Evolutionary conservation across 2,113 vertebrate species (phyloP).

Genomic region (Odocoileus virginianus): DNA sequence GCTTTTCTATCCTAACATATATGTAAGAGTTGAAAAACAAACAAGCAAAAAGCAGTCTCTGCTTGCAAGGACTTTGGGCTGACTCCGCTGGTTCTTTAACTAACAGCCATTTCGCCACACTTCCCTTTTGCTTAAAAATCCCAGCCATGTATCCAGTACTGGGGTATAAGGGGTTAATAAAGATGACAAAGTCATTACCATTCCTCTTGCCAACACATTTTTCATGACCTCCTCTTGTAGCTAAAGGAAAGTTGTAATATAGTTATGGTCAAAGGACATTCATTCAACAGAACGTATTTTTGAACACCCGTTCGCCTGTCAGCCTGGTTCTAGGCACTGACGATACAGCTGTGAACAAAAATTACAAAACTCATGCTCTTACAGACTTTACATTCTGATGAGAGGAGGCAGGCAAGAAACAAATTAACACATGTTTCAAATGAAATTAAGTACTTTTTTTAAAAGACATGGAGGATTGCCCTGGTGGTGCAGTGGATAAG

Average conservation of each 20-base stretch:
- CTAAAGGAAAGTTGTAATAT: background rate
- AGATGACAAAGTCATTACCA: background rate
- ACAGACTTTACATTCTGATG: background rate
- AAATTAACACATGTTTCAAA: background rate
- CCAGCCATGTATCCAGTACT: background rate
- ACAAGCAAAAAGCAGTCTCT: background rate
- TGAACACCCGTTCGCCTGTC: background rate
- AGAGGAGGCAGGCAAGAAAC: background rate
- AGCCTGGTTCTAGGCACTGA: background rate
- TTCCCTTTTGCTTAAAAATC: background rate
- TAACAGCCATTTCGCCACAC: background rate
- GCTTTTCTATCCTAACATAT: background rate
- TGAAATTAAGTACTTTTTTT: background rate
- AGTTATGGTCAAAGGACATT: background rate
- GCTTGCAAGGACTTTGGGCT: background rate
- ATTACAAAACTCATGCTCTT: background rate
- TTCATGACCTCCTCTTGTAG: background rate
- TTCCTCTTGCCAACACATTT: background rate
- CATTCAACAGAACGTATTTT: background rate
- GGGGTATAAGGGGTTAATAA: background rate
- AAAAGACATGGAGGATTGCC: background rate
- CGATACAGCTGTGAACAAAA: background rate
- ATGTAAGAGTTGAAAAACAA: background rate
- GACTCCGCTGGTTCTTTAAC: background rate
- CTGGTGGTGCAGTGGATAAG: too few relatives aligned